phyloP scores from a whole-genome alignment of 2,888 invertebrate species.

The Colletes collaris region DNA sequence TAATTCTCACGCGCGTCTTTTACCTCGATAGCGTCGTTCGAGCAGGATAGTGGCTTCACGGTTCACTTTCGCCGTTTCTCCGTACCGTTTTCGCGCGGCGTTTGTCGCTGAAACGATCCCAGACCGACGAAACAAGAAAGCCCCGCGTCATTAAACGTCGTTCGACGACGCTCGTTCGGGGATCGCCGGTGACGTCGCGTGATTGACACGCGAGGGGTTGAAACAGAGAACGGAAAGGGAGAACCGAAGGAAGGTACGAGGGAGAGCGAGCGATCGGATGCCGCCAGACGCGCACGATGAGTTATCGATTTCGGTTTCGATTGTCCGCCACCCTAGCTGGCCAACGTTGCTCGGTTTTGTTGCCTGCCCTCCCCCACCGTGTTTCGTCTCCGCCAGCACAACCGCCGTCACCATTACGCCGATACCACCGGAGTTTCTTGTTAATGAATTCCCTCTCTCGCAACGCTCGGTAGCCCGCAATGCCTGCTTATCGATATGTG shows the following conservation, averaged over 20 bases:
- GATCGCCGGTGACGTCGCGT: conserved; percentile 59
- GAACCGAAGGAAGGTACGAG: conserved; percentile 1
- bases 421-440: conserved; percentile 31
- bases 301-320: conserved; percentile 71
- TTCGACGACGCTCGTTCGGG: conserved; percentile 55
- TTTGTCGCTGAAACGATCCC: neutral
- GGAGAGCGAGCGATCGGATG: conserved; percentile 29
- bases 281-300: conserved; percentile 56
- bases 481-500: conserved; percentile 29
- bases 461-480: conserved; percentile 11
- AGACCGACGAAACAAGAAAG: neutral
- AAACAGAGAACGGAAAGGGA: conserved; percentile 14
- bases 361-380: conserved; percentile 27
- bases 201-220: conserved; percentile 60
- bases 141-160: conserved; percentile 50
- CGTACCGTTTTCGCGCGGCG: too few relatives aligned
- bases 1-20: too few relatives aligned
- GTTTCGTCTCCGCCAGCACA: conserved; percentile 35
- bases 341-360: conserved; percentile 52
- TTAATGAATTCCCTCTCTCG: conserved; percentile 44
- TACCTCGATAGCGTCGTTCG: too few relatives aligned
- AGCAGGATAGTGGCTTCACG: too few relatives aligned
- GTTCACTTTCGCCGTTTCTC: too few relatives aligned
- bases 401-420: conserved; percentile 41
- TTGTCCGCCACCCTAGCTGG: conserved; percentile 55